These are phyloP conservation scores for Plagiodera versicolora DNA, from an alignment of 2,888 invertebrate genomes.

Conservation along the genomic window DNA sequence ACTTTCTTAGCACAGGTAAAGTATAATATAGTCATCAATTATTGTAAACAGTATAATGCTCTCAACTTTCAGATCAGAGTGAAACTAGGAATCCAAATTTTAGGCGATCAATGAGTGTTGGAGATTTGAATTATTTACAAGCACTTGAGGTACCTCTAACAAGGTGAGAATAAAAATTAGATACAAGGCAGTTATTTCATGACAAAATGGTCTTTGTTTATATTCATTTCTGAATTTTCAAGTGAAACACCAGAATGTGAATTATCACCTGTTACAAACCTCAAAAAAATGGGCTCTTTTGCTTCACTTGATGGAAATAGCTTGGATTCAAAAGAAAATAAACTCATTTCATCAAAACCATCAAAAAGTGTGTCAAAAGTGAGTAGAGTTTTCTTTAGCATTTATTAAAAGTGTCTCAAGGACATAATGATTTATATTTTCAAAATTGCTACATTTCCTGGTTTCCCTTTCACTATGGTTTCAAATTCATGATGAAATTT, in stretches of 20 bases:
- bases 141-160: background rate
- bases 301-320: background rate
- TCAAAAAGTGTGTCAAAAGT: background rate
- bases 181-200: too few relatives aligned
- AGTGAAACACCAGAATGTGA: background rate
- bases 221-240: background rate
- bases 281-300: background rate
- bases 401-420: too few relatives aligned
- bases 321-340: background rate
- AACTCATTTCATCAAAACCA: background rate
- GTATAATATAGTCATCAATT: too few relatives aligned
- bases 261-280: background rate
- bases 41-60: too few relatives aligned
- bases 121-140: slow-evolving; percentile 7
- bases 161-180: background rate
- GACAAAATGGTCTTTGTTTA: too few relatives aligned
- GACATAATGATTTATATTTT: too few relatives aligned
- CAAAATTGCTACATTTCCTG: too few relatives aligned
- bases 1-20: too few relatives aligned
- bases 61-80: background rate
- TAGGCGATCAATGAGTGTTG: slow-evolving; percentile 17
- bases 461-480: too few relatives aligned
- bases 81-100: background rate
- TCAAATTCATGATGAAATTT: too few relatives aligned
- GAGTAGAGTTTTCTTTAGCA: too few relatives aligned